phyloP scores from a whole-genome alignment of 2,888 invertebrate genomes.

The Euplexia lucipara region DNA sequence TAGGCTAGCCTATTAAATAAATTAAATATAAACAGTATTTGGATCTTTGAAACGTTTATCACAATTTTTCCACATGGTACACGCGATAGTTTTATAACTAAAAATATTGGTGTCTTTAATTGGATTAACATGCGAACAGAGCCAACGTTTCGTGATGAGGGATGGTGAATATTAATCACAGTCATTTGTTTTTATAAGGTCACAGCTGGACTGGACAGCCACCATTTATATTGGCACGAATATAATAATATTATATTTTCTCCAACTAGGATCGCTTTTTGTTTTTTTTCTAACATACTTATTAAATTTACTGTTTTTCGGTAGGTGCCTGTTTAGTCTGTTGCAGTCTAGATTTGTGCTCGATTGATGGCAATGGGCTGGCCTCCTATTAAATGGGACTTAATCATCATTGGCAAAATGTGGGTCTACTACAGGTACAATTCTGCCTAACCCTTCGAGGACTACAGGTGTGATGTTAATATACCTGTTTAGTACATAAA shows the following conservation, averaged over 20 bases:
- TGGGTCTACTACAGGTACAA: too few species aligned
- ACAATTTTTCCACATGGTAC: not conserved
- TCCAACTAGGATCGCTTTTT: not conserved
- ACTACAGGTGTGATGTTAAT: too few species aligned
- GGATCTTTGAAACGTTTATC: too few species aligned
- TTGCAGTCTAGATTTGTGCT: too few species aligned
- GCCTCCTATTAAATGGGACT: too few species aligned
- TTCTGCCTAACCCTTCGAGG: too few species aligned
- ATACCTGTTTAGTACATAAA: too few species aligned
- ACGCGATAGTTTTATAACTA: not conserved
- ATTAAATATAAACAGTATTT: too few species aligned
- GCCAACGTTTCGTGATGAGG: slow-evolving; percentile 34
- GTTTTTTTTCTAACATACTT: not conserved
- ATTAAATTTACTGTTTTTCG: not conserved
- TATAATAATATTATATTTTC: slow-evolving; percentile 27
- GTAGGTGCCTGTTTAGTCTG: too few species aligned
- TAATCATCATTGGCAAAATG: too few species aligned
- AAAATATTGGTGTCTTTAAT: slow-evolving; percentile 15
- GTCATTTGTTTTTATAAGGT: slow-evolving; percentile 56
- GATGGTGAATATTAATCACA: slow-evolving; percentile 51
- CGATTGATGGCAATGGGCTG: too few species aligned
- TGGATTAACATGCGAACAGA: slow-evolving; percentile 36
- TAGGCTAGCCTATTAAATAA: too few species aligned
- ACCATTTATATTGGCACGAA: slow-evolving; percentile 36
- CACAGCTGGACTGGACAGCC: slow-evolving; percentile 46